A percentile compares a stretch with the other conserved stretches of the same genome.
Evolutionary conservation across 1,140 invertebrate genomes (phyloP).

Genomic region (Drosophila sproati): DNA sequence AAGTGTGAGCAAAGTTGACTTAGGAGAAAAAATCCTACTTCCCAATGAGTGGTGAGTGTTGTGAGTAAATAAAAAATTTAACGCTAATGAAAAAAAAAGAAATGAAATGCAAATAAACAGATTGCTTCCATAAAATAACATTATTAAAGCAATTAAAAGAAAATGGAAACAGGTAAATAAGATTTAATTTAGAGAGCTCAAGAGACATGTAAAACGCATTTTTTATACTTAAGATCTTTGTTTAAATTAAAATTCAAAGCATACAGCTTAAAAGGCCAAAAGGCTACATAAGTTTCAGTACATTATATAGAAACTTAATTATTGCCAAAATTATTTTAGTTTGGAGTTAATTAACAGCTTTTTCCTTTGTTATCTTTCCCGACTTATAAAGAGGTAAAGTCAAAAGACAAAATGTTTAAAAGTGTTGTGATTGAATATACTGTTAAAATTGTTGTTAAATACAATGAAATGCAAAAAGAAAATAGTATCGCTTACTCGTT

Average conservation of each 20-base stretch:
- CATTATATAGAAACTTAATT: not conserved
- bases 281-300: not conserved
- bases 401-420: conserved; percentile 1
- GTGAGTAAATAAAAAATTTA: not conserved
- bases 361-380: conserved; percentile 8
- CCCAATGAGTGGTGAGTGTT: not conserved
- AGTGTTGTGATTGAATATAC: conserved; percentile 7
- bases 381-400: not conserved
- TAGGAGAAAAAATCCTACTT: not conserved
- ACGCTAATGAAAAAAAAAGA: not conserved
- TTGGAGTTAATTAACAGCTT: not conserved
- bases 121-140: not conserved
- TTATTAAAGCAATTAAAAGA: not conserved
- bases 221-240: not conserved
- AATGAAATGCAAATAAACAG: not conserved
- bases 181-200: too few relatives aligned
- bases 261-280: not conserved
- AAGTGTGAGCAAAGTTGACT: not conserved
- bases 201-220: not conserved
- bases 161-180: not conserved
- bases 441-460: conserved; percentile 12
- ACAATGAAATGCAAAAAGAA: conserved; percentile 2
- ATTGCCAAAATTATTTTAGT: conserved; percentile 17
- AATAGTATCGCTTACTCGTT: not conserved
- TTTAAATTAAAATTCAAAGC: too few relatives aligned